Evolutionary conservation across 2,797 vertebrate species (phyloP).

Genomic region (Arctocebus calabarensis): DNA sequence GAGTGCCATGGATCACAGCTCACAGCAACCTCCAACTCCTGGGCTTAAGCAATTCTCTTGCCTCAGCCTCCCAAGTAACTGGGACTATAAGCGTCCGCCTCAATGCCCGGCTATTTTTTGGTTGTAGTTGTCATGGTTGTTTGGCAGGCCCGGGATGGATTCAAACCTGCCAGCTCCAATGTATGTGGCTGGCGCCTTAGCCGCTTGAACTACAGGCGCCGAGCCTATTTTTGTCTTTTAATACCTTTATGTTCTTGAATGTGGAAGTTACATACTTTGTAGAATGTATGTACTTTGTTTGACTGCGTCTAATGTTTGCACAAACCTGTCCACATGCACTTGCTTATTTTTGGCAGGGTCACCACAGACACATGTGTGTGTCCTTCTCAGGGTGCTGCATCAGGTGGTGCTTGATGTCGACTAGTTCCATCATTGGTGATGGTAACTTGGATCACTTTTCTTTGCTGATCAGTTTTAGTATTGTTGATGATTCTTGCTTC

Average conservation of each 20-base stretch:
- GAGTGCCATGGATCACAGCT: no score
- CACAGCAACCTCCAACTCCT: no score
- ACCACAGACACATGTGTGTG: background rate
- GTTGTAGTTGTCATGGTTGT: no score
- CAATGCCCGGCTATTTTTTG: no score
- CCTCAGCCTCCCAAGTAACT: no score
- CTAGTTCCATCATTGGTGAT: background rate
- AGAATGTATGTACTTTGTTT: background rate
- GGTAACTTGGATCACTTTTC: background rate
- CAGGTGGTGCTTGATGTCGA: rapidly evolving
- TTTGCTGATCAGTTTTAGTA: background rate
- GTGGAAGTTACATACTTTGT: background rate
- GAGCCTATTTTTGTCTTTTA: background rate
- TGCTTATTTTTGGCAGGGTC: background rate
- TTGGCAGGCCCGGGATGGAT: no score
- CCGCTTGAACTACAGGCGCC: no score
- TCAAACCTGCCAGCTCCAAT: no score
- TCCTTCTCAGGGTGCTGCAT: background rate
- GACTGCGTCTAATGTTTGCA: background rate
- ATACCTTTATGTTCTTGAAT: background rate
- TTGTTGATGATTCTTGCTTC: background rate
- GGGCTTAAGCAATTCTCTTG: no score
- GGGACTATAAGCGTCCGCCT: no score
- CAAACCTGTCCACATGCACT: background rate
- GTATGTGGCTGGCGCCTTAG: no score